Conservation (phyloP, 2,797 vertebrate species). For the Poecile montanus region DNA sequence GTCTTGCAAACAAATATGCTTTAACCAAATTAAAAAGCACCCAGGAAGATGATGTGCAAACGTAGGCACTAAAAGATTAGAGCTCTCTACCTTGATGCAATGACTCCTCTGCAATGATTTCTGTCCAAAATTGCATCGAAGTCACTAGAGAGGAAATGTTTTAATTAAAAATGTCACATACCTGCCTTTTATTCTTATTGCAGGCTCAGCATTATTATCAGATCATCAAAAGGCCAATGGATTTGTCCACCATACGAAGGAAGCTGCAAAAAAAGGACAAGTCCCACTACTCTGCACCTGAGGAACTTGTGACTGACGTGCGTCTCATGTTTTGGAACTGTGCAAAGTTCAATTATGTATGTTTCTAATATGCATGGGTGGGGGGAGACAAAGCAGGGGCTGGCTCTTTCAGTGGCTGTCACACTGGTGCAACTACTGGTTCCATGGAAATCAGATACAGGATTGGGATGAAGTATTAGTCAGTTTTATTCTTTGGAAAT, state of each 20-base stretch:
- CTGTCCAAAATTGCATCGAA: neutral
- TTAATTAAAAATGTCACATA: neutral
- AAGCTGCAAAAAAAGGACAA: slow-evolving; percentile 86
- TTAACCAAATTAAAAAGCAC: neutral
- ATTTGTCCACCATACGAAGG: slow-evolving; percentile 90
- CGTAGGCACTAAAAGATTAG: neutral
- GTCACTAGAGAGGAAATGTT: neutral
- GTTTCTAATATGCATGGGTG: slow-evolving; percentile 47
- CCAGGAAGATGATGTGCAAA: neutral
- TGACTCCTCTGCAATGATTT: neutral
- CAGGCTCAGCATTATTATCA: slow-evolving; percentile 99
- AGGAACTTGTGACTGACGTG: slow-evolving; percentile 92
- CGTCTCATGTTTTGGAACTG: slow-evolving; percentile 98
- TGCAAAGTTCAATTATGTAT: slow-evolving; percentile 98
- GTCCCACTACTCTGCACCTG: slow-evolving; percentile 84
- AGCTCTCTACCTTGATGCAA: neutral
- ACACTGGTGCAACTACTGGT: neutral
- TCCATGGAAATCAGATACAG: neutral
- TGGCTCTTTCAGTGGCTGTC: neutral
- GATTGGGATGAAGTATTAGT: neutral
- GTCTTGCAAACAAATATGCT: neutral
- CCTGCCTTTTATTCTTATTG: neutral
- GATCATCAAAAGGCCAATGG: slow-evolving; percentile 98
- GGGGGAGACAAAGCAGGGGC: neutral
- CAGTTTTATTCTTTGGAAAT: neutral